A percentile compares a stretch with the other conserved stretches of the same genome.
These are phyloP conservation scores for Lepisosteus osseus DNA, from an alignment of 2,113 vertebrate species.

Conservation along the genomic window DNA sequence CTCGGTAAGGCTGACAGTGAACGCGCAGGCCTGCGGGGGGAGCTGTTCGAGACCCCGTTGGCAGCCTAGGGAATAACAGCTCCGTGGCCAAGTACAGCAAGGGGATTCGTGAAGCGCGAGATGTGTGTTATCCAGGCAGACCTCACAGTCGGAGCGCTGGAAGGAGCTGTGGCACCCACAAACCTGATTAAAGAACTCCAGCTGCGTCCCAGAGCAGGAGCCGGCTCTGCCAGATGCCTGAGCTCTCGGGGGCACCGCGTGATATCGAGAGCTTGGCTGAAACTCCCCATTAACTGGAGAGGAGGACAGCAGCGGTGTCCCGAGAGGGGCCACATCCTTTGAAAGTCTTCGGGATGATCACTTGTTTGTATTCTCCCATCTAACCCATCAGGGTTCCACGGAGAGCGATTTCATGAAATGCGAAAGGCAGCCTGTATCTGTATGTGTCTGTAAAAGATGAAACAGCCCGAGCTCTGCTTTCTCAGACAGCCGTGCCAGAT, in stretches of 20 bases:
- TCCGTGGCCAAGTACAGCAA: neutral
- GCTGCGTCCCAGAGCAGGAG: conserved; percentile 13
- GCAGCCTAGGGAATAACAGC: neutral
- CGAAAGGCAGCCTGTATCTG: neutral
- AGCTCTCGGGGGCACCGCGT: neutral
- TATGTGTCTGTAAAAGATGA: neutral
- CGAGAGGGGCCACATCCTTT: too few species aligned
- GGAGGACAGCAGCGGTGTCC: neutral
- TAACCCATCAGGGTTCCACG: too few species aligned
- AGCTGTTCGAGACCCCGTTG: too few species aligned
- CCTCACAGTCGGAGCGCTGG: neutral
- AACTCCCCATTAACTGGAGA: neutral
- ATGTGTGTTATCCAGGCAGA: conserved; percentile 20
- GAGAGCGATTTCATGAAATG: neutral
- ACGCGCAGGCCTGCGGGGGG: too few species aligned
- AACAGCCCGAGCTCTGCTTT: neutral
- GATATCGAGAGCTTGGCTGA: neutral
- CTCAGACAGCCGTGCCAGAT: neutral
- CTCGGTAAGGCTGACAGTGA: too few species aligned
- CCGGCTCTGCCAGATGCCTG: conserved; percentile 7
- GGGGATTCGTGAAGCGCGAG: neutral
- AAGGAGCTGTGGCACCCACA: neutral
- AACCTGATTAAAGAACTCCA: conserved; percentile 33
- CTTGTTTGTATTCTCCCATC: too few species aligned
- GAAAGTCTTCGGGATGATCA: too few species aligned